Conservation (phyloP, 37 sponge, comb jelly and placozoan species). For the Chondrilla cf. caribensis region DNA sequence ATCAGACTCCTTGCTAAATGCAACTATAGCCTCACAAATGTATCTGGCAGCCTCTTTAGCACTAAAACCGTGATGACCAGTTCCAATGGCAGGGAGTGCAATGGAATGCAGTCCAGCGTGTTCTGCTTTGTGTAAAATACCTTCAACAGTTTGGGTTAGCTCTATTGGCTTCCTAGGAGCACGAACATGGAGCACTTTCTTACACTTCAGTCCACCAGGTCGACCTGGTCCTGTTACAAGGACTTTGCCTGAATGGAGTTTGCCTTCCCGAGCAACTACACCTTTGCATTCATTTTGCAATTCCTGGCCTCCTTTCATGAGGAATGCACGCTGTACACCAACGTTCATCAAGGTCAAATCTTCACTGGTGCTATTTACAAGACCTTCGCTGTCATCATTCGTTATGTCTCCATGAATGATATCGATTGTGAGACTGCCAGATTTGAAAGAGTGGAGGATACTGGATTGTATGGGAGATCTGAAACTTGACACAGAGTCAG, state of each 20-base stretch:
- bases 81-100: conserved; percentile 61
- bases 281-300: conserved; percentile 37
- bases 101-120: conserved; percentile 26
- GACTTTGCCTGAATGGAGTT: conserved; percentile 37
- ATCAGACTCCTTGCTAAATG: neutral
- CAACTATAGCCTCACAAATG: conserved; percentile 35
- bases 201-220: conserved; percentile 49
- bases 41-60: conserved; percentile 34
- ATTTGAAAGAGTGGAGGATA: neutral
- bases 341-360: conserved; percentile 18
- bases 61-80: conserved; percentile 27
- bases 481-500: neutral
- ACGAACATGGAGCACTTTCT: conserved; percentile 44
- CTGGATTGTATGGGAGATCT: neutral
- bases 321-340: conserved; percentile 56
- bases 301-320: conserved; percentile 47
- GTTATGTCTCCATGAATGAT: conserved; percentile 57
- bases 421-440: conserved; percentile 19
- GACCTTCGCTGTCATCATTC: conserved; percentile 30
- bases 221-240: conserved; percentile 22
- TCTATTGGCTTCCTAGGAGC: neutral
- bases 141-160: conserved; percentile 4
- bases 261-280: neutral
- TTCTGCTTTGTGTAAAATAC: conserved; percentile 38
- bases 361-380: conserved; percentile 54